Percentiles rank a stretch among this genome's conserved stretches.
These are phyloP conservation scores for Toxostoma redivivum DNA, from an alignment of 2,113 vertebrate genomes.

Conservation along the genomic window DNA sequence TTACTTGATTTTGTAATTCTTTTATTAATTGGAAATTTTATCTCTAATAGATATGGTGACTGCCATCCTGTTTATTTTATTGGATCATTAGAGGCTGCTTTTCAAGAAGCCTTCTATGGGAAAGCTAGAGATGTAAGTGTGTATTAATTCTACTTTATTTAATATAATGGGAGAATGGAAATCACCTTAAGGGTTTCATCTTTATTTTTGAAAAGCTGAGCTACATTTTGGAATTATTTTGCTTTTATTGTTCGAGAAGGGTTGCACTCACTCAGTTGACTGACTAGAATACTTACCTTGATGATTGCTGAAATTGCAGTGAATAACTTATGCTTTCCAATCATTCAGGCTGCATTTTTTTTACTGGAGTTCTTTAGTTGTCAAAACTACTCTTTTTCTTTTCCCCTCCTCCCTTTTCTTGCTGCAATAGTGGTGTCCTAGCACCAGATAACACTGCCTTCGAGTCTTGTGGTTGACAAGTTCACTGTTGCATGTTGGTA, in stretches of 20 bases:
- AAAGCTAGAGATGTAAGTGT: conserved; percentile 99
- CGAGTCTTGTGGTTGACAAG: background rate
- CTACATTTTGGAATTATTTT: background rate
- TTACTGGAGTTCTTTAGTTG: background rate
- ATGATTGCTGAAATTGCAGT: background rate
- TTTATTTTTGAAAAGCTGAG: background rate
- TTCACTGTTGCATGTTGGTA: background rate
- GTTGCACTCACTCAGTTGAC: background rate
- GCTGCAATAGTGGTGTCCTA: background rate
- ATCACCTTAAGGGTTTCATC: background rate
- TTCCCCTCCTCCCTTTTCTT: background rate
- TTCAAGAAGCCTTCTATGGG: conserved; percentile 98
- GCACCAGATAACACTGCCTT: background rate
- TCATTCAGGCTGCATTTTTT: background rate
- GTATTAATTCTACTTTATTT: background rate
- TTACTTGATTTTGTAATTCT: background rate
- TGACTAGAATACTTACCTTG: background rate
- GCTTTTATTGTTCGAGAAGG: background rate
- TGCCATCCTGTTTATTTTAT: conserved; percentile 99
- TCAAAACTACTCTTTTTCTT: background rate
- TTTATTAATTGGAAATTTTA: conserved; percentile 29
- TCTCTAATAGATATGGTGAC: conserved; percentile 89
- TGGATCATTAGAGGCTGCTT: conserved; percentile 96
- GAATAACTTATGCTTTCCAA: background rate
- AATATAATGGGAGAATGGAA: background rate